Evolutionary conservation across 2,797 vertebrate species (phyloP).

Genomic region (Sebastes oblongus): DNA sequence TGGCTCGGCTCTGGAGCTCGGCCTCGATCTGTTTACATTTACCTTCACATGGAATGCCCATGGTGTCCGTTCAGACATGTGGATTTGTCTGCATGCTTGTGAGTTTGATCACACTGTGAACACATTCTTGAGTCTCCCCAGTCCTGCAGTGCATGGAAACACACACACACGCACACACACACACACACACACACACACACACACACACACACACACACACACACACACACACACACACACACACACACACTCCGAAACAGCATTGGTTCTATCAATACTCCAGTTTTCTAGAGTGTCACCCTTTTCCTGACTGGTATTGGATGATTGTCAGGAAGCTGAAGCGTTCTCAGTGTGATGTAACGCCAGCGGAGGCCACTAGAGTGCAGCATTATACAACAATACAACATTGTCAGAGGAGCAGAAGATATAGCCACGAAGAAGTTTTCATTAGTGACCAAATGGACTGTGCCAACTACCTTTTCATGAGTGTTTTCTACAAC

Average conservation of each 20-base stretch:
- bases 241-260: slow-evolving; percentile 9
- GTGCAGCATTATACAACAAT: slow-evolving; percentile 23
- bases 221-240: slow-evolving; percentile 25
- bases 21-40: slow-evolving; percentile 68
- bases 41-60: slow-evolving; percentile 75
- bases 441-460: slow-evolving; percentile 84
- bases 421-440: slow-evolving; percentile 74
- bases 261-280: slow-evolving; percentile 16
- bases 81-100: slow-evolving; percentile 86
- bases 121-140: slow-evolving; percentile 57
- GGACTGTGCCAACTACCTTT: slow-evolving; percentile 85
- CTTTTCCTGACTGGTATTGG: slow-evolving; percentile 21
- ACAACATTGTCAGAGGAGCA: slow-evolving; percentile 44
- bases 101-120: slow-evolving; percentile 84
- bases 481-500: slow-evolving; percentile 78
- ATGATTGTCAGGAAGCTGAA: slow-evolving; percentile 36
- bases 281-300: slow-evolving; percentile 9
- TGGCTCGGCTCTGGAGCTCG: slow-evolving; percentile 1
- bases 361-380: slow-evolving; percentile 40
- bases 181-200: slow-evolving; percentile 31
- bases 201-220: slow-evolving; percentile 17
- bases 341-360: slow-evolving; percentile 16
- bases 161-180: slow-evolving; percentile 12
- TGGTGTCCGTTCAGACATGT: slow-evolving; percentile 75
- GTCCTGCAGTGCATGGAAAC: slow-evolving; percentile 61